Evolutionary conservation across 2,113 vertebrate species (phyloP).

Genomic region (Urocolius indicus): DNA sequence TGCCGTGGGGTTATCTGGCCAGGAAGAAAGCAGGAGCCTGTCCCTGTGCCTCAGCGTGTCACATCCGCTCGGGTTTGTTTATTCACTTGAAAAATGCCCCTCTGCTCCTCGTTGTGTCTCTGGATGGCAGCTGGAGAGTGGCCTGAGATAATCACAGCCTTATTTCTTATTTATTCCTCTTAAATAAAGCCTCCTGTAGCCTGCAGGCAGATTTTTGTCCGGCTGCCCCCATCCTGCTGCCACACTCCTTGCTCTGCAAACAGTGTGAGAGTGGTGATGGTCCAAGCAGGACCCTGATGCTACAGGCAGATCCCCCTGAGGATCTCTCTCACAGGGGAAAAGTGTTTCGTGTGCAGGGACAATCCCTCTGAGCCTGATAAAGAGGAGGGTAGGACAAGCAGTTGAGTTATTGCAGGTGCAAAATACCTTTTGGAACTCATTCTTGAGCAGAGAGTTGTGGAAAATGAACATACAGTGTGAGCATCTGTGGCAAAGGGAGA

Average conservation of each 20-base stretch:
- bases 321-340: background rate
- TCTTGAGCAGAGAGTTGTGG: background rate
- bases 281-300: accelerated
- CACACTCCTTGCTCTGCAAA: background rate
- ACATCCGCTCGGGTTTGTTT: slow-evolving; percentile 40
- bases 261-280: background rate
- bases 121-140: slow-evolving; percentile 53
- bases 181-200: slow-evolving; percentile 41
- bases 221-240: background rate
- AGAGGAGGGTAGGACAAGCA: background rate
- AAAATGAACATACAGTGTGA: accelerated
- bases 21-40: slow-evolving; percentile 28
- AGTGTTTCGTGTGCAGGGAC: background rate
- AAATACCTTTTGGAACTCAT: background rate
- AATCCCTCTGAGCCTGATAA: background rate
- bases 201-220: slow-evolving; percentile 10
- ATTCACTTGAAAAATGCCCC: background rate
- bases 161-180: slow-evolving; percentile 51
- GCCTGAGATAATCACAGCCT: slow-evolving; percentile 15
- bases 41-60: background rate
- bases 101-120: background rate
- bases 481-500: background rate
- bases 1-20: background rate
- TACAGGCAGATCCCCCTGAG: background rate
- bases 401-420: background rate